Conservation (phyloP, 2,113 vertebrate genomes). For the Zapornia atra region DNA sequence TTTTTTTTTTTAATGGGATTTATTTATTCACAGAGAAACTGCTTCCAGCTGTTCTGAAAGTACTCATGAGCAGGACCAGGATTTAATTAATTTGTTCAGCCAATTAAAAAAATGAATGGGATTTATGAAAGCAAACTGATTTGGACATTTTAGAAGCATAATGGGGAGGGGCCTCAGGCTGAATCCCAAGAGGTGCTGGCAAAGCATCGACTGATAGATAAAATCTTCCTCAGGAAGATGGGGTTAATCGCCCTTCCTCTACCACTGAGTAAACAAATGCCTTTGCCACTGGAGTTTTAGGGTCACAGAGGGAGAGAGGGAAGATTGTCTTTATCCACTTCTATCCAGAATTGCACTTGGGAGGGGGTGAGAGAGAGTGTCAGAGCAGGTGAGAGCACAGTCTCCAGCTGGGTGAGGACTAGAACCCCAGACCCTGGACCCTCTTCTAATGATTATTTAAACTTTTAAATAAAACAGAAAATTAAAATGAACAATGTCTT, state of each 20-base stretch:
- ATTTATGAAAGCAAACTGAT: background rate
- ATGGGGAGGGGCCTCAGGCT: background rate
- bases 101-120: background rate
- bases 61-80: background rate
- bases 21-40: background rate
- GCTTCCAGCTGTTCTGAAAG: background rate
- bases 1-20: background rate
- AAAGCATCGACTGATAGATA: background rate
- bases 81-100: background rate
- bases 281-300: background rate
- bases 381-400: background rate
- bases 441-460: background rate
- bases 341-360: background rate
- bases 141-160: background rate
- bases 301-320: background rate
- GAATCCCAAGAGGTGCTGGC: background rate
- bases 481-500: background rate
- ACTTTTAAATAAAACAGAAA: background rate
- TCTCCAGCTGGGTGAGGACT: background rate
- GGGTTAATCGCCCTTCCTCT: background rate
- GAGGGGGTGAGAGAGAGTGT: background rate
- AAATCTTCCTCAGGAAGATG: background rate
- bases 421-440: background rate
- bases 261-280: background rate
- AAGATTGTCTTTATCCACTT: background rate